Conservation (phyloP, 2,797 vertebrate genomes). For the Rhabdophis nuchalis region DNA sequence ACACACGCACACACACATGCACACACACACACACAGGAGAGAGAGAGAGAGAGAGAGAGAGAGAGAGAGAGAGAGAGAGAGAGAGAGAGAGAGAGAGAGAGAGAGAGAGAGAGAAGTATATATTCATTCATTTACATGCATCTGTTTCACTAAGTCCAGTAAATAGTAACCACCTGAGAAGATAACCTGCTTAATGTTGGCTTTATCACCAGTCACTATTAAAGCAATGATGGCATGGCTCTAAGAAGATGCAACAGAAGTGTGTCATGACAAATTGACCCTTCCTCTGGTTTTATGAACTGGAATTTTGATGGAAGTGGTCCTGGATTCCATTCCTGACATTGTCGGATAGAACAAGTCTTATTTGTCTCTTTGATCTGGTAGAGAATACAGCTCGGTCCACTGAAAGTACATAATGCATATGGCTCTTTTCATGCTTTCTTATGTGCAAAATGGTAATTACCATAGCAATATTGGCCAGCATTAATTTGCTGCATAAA, state of each 20-base stretch:
- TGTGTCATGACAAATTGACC: neutral
- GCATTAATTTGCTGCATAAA: neutral
- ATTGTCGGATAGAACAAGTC: neutral
- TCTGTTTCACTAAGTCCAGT: neutral
- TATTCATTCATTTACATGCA: neutral
- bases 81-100: no score
- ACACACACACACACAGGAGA: no score
- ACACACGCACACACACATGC: neutral
- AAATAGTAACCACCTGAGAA: neutral
- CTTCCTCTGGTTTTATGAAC: neutral
- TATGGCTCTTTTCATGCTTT: neutral
- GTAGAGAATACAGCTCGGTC: neutral
- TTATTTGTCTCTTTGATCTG: neutral
- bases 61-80: no score
- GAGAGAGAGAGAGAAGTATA: neutral
- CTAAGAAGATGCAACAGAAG: neutral
- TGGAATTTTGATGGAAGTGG: neutral
- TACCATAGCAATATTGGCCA: neutral
- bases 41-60: no score
- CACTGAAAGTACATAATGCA: neutral
- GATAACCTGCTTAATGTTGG: neutral
- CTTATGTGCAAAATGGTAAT: neutral
- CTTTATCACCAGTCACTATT: neutral
- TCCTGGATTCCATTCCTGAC: neutral
- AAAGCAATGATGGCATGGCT: neutral